These are phyloP conservation scores for Fabriciana adippe DNA, from an alignment of 2,888 invertebrate genomes.

Conservation along the genomic window DNA sequence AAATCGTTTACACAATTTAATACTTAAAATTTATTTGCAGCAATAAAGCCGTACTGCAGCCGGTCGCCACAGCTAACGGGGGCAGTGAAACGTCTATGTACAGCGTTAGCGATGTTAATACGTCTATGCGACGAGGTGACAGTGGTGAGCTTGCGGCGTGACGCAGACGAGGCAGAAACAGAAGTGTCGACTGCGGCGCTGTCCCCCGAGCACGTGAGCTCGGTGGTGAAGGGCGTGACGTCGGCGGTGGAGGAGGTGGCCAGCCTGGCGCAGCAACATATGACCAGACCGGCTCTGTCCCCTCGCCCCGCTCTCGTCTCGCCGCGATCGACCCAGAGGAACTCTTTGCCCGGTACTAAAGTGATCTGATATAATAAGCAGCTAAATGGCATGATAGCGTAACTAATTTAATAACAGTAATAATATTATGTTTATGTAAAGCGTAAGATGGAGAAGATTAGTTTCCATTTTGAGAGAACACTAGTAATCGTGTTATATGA, in stretches of 20 bases:
- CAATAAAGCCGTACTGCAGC: conserved; percentile 77
- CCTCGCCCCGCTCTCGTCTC: conserved; percentile 74
- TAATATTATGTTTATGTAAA: neutral
- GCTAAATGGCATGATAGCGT: neutral
- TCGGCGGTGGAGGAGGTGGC: conserved; percentile 81
- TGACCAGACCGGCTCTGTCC: conserved; percentile 82
- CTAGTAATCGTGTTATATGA: conserved; percentile 7
- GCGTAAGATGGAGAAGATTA: neutral
- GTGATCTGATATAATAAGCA: neutral
- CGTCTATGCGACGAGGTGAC: conserved; percentile 95
- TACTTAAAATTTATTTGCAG: conserved; percentile 51
- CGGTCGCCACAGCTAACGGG: conserved; percentile 87
- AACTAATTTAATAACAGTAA: too few species aligned
- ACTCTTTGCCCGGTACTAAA: conserved; percentile 71
- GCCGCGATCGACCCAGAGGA: conserved; percentile 77
- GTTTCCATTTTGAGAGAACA: neutral
- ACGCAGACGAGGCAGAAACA: conserved; percentile 64
- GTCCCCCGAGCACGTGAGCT: conserved; percentile 69
- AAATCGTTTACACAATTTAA: conserved; percentile 35
- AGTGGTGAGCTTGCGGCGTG: conserved; percentile 86
- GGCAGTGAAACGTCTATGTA: conserved; percentile 93
- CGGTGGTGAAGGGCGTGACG: conserved; percentile 70
- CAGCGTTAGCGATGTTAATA: conserved; percentile 92
- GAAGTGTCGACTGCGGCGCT: conserved; percentile 64
- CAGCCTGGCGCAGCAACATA: conserved; percentile 90